Base-by-base conservation (phyloP, 2,113 vertebrate genomes). In the Meleagris gallopavo region DNA sequence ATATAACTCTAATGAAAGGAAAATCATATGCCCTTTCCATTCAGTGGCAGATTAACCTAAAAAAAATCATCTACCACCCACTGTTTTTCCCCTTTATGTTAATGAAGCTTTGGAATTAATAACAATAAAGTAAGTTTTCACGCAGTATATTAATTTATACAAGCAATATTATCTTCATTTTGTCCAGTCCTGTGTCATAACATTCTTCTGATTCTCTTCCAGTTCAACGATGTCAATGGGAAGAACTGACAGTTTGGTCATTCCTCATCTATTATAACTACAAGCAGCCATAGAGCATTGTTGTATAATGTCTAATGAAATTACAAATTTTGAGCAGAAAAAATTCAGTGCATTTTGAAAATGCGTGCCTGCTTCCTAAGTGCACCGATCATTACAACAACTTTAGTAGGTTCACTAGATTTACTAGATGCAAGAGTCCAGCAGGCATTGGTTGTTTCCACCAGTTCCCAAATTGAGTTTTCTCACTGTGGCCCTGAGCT, bases 41-140 rank as follows among this genome's bases (percentile, higher is more conserved):
- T 86, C 86, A 93, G 41, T 55, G 86, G 82, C 73, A 93, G 48
- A 91, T 94, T 89, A 95, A 92, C 34, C 13, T 41, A 65, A 36
- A 94, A 90, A 95, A 91, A 90, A 87, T 5, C 83, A 87, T 57
- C 79, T 67, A 61, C 76, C 0, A 0, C 43, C 36, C 10, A 64
- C 74, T 74, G 77, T 78, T 96, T 92, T 91, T 89, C 29, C 20
- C 78, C 79, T 85, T 91, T 46, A 77, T 85, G 38, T 91, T 94
- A 94, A 95, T 85, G 50, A 64, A 65, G 64, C 50, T 81, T 87
- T 89, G 76, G 55, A 80, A 88, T 89, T 89, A 91, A 71, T 75
- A 70, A 73, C 38, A 88, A 43, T 92, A 88, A 86, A 93, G 13
- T 29, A 48, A 45, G 22, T 4, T 75, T 96, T 96, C 89, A 83